phyloP scores from a whole-genome alignment of 2,797 vertebrate species.

The Manis javanica region DNA sequence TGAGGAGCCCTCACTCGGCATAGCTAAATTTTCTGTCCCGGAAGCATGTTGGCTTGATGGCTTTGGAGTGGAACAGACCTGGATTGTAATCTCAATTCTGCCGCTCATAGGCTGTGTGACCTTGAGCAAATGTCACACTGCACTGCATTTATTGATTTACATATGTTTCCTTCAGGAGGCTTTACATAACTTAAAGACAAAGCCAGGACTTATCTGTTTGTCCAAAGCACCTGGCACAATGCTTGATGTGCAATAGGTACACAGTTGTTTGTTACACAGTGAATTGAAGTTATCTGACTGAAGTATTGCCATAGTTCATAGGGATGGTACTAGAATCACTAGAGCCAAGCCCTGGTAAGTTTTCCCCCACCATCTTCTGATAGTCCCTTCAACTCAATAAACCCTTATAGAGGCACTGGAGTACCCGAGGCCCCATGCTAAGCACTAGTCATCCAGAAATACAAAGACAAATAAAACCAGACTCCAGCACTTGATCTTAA shows the following conservation, averaged over 20 bases:
- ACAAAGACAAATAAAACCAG: neutral
- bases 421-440: neutral
- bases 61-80: neutral
- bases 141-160: neutral
- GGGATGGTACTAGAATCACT: neutral
- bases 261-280: neutral
- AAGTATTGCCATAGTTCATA: neutral
- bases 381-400: neutral
- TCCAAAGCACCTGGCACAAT: constrained; percentile 5
- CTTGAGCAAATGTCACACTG: neutral
- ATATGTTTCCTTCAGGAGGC: neutral
- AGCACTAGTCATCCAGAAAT: neutral
- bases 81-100: neutral
- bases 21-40: neutral
- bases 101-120: neutral
- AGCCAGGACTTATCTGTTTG: neutral
- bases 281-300: neutral
- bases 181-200: neutral
- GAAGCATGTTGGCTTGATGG: neutral
- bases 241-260: neutral
- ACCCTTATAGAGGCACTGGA: neutral
- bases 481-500: neutral
- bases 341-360: neutral
- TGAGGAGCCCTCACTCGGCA: neutral
- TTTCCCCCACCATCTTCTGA: neutral